phyloP scores from a whole-genome alignment of 1,140 invertebrate genomes.

The Luehdorfia chinensis region DNA sequence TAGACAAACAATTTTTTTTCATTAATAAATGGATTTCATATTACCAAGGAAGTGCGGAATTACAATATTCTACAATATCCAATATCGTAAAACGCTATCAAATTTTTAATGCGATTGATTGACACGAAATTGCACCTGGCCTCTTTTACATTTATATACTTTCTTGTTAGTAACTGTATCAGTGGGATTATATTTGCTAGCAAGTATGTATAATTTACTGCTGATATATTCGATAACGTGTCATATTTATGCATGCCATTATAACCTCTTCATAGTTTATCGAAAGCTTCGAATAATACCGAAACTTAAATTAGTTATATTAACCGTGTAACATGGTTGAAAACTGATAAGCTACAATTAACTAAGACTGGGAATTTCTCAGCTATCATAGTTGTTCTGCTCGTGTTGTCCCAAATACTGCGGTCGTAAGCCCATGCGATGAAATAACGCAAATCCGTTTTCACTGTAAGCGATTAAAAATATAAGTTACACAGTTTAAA shows the following conservation, averaged over 20 bases:
- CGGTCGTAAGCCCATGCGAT: constrained; percentile 44
- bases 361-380: constrained; percentile 26
- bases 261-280: constrained; percentile 2
- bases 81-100: too few relatives aligned
- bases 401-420: constrained; percentile 44
- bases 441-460: constrained; percentile 44
- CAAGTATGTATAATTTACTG: too few relatives aligned
- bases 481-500: constrained; percentile 1
- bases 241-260: constrained; percentile 14
- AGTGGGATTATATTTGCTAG: too few relatives aligned
- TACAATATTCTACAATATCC: too few relatives aligned
- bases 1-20: constrained; percentile 52
- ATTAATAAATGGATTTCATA: constrained; percentile 33
- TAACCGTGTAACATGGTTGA: neutral
- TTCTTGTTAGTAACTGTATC: too few relatives aligned
- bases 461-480: constrained; percentile 36
- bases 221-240: neutral
- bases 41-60: neutral
- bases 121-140: too few relatives aligned
- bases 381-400: constrained; percentile 45
- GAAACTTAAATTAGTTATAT: too few relatives aligned
- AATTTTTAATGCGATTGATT: too few relatives aligned
- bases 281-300: too few relatives aligned
- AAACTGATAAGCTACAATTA: constrained; percentile 9
- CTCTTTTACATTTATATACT: too few relatives aligned